Evolutionary conservation across 2,797 vertebrate genomes (phyloP).

Genomic region (Calcarius lapponicus): DNA sequence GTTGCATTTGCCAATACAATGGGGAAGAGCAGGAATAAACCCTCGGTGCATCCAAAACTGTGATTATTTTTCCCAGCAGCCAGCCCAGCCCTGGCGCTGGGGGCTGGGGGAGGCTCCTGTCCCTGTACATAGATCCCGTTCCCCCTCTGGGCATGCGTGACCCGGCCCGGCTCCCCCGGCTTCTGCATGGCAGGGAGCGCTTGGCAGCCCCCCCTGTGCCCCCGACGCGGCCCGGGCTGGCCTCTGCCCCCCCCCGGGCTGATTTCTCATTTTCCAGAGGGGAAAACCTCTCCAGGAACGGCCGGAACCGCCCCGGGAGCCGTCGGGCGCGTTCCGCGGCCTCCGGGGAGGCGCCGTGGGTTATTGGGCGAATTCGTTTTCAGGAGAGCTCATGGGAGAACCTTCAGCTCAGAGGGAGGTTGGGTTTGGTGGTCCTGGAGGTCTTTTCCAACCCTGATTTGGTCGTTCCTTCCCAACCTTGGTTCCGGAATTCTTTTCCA

Average conservation of each 20-base stretch:
- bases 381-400: accelerated
- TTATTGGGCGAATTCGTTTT: accelerated
- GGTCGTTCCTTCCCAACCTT: neutral
- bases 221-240: neutral
- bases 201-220: neutral
- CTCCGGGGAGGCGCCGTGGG: accelerated
- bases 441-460: neutral
- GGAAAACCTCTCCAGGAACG: neutral
- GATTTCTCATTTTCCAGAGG: accelerated
- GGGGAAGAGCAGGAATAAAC: slow-evolving; percentile 48
- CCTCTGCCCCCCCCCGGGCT: neutral
- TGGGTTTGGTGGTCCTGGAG: neutral
- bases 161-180: neutral
- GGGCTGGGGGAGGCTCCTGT: neutral
- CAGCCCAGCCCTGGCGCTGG: neutral
- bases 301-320: accelerated
- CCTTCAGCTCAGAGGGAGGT: neutral
- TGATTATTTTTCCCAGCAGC: slow-evolving; percentile 15
- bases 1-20: slow-evolving; percentile 68
- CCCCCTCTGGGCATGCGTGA: slow-evolving; percentile 28
- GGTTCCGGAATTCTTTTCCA: neutral
- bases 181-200: slow-evolving; percentile 77
- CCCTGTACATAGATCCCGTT: slow-evolving; percentile 61
- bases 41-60: slow-evolving; percentile 50
- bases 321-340: accelerated